Evolutionary conservation across 2,888 invertebrate genomes (phyloP), one percentile per base, ranked within the genome.

Genomic region (Invenusta paracnida): DNA sequence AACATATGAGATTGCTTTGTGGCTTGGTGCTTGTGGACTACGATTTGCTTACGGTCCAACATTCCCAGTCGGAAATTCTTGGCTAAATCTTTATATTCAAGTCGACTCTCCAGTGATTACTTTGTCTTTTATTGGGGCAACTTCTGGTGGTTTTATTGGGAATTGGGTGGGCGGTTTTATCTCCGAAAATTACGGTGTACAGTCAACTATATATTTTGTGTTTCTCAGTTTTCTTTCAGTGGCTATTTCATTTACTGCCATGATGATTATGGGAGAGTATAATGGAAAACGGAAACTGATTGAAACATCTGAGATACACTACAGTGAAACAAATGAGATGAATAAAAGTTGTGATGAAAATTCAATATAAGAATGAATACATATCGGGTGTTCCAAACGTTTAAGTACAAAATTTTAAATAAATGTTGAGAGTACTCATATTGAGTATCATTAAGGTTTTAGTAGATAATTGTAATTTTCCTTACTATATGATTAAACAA

Each of bases 11-110:
- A 5, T 73, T 25, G 73, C 73, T 5, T n/a, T 73, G 73, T 73
- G 73, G 73, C 5, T 73, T 73, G 73, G 73, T 23, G 73, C 25
- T 25, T 73, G 23, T 23, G 73, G 23, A 13, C 25, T 73, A 2
- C 73, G 73, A 5, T 73, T 73, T 23, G 17, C 73, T 13, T 73
- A 73, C 23, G 73, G 17, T 73, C 73, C 73, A 23, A 73, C 23
- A 23, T 73, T 73, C 23, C 73, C 73, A 5, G 73, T 73, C 2
- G 73, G 73, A 73, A 73, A 5, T 5, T 5, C 73, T 73, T 73
- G 73, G 73, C 25, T 73, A 5, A 23, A 73, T 73, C 73, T 73
- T 73, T 73, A 73, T 23, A 73, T 73, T 73, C 73, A 73, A 73
- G 23, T 73, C 23, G 73, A 73, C 23, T 73, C 73, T 13, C 73